These are phyloP conservation scores for Lipotes vexillifer DNA, from an alignment of 2,113 vertebrate species.

Conservation along the genomic window DNA sequence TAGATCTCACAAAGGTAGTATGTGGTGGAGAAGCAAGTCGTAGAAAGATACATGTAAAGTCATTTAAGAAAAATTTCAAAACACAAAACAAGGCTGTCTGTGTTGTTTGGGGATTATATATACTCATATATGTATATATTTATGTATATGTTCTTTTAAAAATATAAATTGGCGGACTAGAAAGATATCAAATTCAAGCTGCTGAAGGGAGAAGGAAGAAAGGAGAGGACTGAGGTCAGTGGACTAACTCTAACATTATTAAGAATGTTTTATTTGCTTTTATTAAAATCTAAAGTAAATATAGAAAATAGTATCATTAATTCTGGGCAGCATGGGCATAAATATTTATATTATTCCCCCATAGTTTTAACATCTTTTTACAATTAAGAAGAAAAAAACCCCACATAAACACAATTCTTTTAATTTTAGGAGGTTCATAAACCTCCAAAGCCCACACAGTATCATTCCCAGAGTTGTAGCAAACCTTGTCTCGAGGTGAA, in stretches of 20 bases:
- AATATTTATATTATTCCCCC: background rate
- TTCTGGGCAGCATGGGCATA: background rate
- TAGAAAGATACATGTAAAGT: background rate
- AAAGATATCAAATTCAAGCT: background rate
- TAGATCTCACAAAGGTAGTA: background rate
- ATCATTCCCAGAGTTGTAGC: background rate
- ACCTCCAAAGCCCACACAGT: background rate
- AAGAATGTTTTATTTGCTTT: background rate
- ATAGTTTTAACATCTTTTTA: constrained; percentile 29
- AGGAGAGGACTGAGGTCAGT: background rate
- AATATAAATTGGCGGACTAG: background rate
- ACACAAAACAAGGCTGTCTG: background rate
- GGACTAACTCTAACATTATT: background rate
- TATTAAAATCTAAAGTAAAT: background rate
- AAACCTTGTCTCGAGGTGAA: background rate
- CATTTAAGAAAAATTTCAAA: background rate
- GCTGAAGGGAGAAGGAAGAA: background rate
- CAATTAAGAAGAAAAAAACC: constrained; percentile 14
- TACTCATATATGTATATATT: background rate
- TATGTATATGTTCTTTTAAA: background rate
- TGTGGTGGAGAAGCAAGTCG: background rate
- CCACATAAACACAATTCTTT: background rate
- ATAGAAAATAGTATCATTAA: background rate
- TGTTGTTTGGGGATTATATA: background rate
- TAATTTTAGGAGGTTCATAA: background rate